Base-by-base conservation (phyloP, 2,113 vertebrate genomes). In the Poeciliopsis retropinna region DNA sequence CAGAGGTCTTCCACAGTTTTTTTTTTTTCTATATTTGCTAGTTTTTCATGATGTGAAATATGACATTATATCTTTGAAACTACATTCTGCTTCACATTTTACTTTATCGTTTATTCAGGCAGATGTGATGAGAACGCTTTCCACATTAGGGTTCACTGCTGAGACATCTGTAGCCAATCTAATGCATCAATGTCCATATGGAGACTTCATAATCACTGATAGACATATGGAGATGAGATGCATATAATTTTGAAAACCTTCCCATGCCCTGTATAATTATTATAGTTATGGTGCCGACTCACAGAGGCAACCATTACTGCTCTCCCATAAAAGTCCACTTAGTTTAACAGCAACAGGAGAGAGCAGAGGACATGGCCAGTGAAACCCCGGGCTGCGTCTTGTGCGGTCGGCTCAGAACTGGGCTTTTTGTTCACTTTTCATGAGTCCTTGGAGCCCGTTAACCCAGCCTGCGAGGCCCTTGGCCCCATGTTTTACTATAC, bases 341-440 rank as follows among this genome's bases (percentile, higher is more conserved):
- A 91, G 92, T 93, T 93, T 93, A 93, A 93, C 91, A 86, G 87
- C 89, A 70, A 84, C 89, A 79, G 89, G 87, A 89, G 92, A 87
- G 88, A 88, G 82, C 27, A 60, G 86, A 88, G 85, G 92, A 93
- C 92, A 89, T 75, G 88, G 90, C 91, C 91, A 89, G 90, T 88
- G 91, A 92, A 92, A 92, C 72, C 80, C 73, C n/a, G 76, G 88
- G 85, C 87, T 80, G 89, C 94, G 64, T 88, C 93, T 87, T 94
- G 93, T 93, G 92, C 91, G 94, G 92, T 91, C 91, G 73, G 86
- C 89, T 92, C 88, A 89, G 92, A 88, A 91, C 91, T 87, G 87
- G 90, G 88, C 85, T 91, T 94, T 93, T 92, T 93, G 93, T 93
- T 93, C 90, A 74, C 80, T 80, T 93, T 92, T 95, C 93, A 93